phyloP scores from a whole-genome alignment of 1,140 invertebrate genomes.

The Zaprionus capensis region DNA sequence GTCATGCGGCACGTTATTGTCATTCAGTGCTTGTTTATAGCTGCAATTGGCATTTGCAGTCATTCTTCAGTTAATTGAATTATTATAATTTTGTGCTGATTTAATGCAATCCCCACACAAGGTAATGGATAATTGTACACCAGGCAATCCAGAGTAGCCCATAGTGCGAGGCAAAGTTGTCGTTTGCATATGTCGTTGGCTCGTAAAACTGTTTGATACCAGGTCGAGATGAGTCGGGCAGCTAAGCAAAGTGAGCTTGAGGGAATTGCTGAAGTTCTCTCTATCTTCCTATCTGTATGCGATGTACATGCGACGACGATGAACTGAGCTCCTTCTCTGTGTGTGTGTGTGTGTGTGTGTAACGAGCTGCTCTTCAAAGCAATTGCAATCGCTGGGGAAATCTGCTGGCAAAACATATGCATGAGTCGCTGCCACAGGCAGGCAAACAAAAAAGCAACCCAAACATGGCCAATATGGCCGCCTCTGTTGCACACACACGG shows the following conservation, averaged over 20 bases:
- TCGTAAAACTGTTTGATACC: constrained; percentile 56
- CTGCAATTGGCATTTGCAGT: constrained; percentile 42
- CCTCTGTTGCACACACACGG: constrained; percentile 29
- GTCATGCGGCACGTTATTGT: constrained; percentile 38
- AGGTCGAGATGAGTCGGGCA: constrained; percentile 49
- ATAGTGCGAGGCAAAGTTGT: neutral
- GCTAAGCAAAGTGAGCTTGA: constrained; percentile 69
- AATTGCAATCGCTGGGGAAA: constrained; percentile 71
- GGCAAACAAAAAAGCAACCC: constrained; percentile 75
- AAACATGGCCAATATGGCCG: constrained; percentile 51
- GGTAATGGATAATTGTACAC: constrained; percentile 35
- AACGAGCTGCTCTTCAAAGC: constrained; percentile 55
- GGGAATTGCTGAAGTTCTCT: constrained; percentile 49
- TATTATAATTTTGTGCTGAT: constrained; percentile 28
- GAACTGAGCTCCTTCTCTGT: neutral
- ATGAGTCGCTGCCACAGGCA: constrained; percentile 39
- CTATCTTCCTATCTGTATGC: neutral
- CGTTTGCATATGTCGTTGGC: constrained; percentile 16
- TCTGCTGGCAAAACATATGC: constrained; percentile 75
- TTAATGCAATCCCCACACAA: constrained; percentile 11
- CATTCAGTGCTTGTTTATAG: constrained; percentile 32
- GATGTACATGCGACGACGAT: neutral
- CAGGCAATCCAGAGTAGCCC: constrained; percentile 20
- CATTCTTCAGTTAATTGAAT: constrained; percentile 64
- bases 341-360: neutral